These are phyloP conservation scores for Hyles euphorbiae DNA, from an alignment of 1,140 invertebrate species.

Conservation along the genomic window DNA sequence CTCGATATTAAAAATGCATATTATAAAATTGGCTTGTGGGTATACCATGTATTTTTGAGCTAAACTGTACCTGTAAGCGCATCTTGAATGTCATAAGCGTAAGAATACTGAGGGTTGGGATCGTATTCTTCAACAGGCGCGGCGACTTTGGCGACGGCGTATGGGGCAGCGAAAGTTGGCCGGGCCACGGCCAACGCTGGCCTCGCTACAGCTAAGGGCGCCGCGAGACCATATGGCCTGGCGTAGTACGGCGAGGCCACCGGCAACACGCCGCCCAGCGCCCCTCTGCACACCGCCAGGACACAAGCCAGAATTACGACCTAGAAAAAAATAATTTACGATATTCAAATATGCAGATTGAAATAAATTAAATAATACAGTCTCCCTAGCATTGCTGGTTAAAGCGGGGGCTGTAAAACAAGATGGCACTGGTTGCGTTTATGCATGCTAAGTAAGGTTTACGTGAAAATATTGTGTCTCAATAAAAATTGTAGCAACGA, in stretches of 20 bases:
- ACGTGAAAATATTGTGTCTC: too few relatives aligned
- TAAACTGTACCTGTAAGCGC: constrained; percentile 63
- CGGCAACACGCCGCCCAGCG: constrained; percentile 35
- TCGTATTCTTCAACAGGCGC: constrained; percentile 74
- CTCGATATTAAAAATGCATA: too few relatives aligned
- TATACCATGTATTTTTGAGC: too few relatives aligned
- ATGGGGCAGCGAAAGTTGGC: constrained; percentile 29
- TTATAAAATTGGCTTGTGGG: too few relatives aligned
- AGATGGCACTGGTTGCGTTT: too few relatives aligned
- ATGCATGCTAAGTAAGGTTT: too few relatives aligned
- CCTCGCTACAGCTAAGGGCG: constrained; percentile 13
- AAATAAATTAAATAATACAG: too few relatives aligned
- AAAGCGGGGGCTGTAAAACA: too few relatives aligned
- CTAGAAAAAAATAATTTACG: constrained; percentile 18
- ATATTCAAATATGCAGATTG: too few relatives aligned
- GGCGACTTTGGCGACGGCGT: constrained; percentile 38
- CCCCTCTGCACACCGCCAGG: constrained; percentile 43
- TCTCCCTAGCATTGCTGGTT: too few relatives aligned
- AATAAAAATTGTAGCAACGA: too few relatives aligned
- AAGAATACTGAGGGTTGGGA: constrained; percentile 81
- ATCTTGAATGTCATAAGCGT: constrained; percentile 82
- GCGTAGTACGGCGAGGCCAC: constrained; percentile 36
- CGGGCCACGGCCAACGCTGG: constrained; percentile 25
- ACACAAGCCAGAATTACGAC: constrained; percentile 41
- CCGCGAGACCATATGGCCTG: constrained; percentile 23